These are phyloP conservation scores for Euproctis similis DNA, from an alignment of 2,888 invertebrate genomes.

Conservation along the genomic window DNA sequence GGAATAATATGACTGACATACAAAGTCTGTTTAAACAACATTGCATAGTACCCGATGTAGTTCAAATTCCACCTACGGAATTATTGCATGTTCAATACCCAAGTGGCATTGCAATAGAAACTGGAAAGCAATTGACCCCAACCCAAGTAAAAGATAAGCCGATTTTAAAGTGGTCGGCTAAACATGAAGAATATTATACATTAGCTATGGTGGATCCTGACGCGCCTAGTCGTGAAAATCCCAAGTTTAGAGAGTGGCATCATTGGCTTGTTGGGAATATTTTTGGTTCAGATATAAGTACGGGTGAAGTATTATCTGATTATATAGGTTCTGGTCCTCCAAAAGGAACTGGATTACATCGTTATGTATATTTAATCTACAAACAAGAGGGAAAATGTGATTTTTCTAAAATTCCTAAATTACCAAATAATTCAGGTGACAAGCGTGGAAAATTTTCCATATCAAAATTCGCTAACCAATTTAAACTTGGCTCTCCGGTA, in stretches of 20 bases:
- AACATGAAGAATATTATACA: constrained; percentile 78
- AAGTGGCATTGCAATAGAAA: constrained; percentile 60
- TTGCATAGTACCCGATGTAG: constrained; percentile 80
- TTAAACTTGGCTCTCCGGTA: constrained; percentile 73
- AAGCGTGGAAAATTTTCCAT: constrained; percentile 76
- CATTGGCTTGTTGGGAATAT: constrained; percentile 88
- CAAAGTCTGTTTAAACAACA: constrained; percentile 61
- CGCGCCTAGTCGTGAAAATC: constrained; percentile 82
- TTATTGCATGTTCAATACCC: constrained; percentile 69
- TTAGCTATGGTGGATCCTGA: constrained; percentile 82
- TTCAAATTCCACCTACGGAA: constrained; percentile 74
- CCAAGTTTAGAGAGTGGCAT: constrained; percentile 82
- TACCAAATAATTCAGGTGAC: constrained; percentile 64
- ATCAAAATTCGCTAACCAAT: constrained; percentile 74
- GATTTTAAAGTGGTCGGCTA: constrained; percentile 77
- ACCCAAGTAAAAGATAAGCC: constrained; percentile 83
- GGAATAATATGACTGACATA: constrained; percentile 38
- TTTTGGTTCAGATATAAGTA: constrained; percentile 75
- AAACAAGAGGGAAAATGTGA: constrained; percentile 73
- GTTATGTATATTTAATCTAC: constrained; percentile 81
- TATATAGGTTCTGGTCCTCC: constrained; percentile 82
- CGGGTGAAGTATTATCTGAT: constrained; percentile 79
- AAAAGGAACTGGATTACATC: constrained; percentile 81
- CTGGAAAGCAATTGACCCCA: constrained; percentile 82
- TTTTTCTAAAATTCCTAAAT: constrained; percentile 51